Conservation (phyloP, 2,888 invertebrate genomes). For the Steinernema carpocapsae region DNA sequence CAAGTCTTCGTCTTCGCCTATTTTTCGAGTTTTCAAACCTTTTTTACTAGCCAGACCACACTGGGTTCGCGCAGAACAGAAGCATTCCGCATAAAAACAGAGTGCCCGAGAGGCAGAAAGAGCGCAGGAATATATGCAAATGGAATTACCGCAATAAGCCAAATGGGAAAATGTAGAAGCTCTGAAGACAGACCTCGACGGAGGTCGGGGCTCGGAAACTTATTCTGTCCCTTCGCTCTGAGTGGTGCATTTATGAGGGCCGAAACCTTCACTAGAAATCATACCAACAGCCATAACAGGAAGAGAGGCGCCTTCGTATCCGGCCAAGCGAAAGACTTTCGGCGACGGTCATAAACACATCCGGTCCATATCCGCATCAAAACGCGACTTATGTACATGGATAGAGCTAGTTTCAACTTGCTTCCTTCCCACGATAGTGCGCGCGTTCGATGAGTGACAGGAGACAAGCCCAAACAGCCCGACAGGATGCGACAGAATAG, state of each 20-base stretch:
- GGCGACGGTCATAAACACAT: conserved; percentile 21
- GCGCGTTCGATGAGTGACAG: background rate
- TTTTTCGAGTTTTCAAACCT: too few relatives aligned
- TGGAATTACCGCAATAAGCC: background rate
- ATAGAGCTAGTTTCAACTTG: background rate
- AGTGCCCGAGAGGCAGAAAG: background rate
- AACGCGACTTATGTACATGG: background rate
- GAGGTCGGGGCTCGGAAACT: too few relatives aligned
- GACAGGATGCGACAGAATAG: too few relatives aligned
- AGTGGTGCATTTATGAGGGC: background rate
- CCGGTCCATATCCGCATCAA: conserved; percentile 22
- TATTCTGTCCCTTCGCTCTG: background rate
- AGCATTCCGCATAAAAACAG: too few relatives aligned
- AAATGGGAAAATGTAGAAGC: background rate
- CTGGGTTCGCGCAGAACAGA: too few relatives aligned
- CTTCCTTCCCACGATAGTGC: background rate
- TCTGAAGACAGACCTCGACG: background rate
- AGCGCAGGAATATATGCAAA: background rate
- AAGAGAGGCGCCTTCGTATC: background rate
- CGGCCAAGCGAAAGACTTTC: conserved; percentile 8
- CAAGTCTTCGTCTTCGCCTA: too few relatives aligned
- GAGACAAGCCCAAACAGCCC: background rate
- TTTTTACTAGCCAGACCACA: too few relatives aligned
- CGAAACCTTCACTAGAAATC: conserved; percentile 2
- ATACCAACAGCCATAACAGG: conserved; percentile 14